A percentile compares a stretch with the other conserved stretches of the same genome.
phyloP scores from a whole-genome alignment of 1,140 invertebrate species.

The Cyclina sinensis region DNA sequence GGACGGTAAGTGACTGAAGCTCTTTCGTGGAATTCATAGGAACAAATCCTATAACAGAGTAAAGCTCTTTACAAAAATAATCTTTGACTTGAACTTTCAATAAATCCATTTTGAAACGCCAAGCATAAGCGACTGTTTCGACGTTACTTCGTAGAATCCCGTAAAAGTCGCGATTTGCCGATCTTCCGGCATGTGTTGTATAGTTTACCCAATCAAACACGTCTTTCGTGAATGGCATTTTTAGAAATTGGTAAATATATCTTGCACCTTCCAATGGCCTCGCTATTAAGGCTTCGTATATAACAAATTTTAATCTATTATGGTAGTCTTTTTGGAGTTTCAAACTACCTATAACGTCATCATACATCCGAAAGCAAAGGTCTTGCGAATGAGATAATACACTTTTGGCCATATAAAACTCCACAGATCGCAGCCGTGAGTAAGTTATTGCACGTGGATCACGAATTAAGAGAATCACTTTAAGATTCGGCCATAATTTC shows the following conservation, averaged over 20 bases:
- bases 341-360: not conserved
- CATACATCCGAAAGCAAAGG: not conserved
- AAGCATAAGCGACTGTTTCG: not conserved
- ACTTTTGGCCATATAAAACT: not conserved
- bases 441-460: not conserved
- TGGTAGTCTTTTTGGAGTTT: not conserved
- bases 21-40: not conserved
- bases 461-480: not conserved
- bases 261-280: not conserved
- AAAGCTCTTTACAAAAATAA: not conserved
- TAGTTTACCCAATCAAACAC: not conserved
- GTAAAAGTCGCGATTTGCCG: not conserved
- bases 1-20: not conserved
- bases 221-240: not conserved
- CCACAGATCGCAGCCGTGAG: not conserved
- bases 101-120: not conserved
- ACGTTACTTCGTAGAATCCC: not conserved
- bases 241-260: constrained; percentile 1
- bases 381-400: not conserved
- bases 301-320: not conserved
- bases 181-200: not conserved
- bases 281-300: not conserved
- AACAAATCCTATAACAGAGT: not conserved
- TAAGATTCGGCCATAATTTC: constrained; percentile 23
- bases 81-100: not conserved